Conservation (phyloP, 2,113 vertebrate genomes). For the Mus musculus region DNA sequence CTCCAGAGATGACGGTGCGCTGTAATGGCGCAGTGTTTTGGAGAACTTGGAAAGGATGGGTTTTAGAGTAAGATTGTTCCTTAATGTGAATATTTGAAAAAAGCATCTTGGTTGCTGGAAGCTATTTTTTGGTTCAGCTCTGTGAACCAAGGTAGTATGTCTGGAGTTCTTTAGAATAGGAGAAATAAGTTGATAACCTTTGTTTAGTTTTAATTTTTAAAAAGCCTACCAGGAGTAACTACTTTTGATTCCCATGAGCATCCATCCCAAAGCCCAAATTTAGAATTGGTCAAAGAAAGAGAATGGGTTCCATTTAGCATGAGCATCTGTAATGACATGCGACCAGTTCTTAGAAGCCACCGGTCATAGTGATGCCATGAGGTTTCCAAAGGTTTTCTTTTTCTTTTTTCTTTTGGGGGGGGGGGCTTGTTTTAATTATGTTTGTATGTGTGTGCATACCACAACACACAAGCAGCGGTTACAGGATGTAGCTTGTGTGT, state of each 20-base stretch:
- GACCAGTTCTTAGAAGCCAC: background rate
- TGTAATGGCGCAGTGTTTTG: background rate
- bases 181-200: constrained; percentile 3
- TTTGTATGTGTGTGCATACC: background rate
- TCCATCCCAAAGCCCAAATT: background rate
- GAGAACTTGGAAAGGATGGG: constrained; percentile 30
- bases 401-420: too few species aligned
- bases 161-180: background rate
- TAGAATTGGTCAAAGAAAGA: background rate
- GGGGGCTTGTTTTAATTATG: too few species aligned
- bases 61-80: background rate
- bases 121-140: background rate
- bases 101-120: background rate
- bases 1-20: background rate
- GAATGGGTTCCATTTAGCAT: background rate
- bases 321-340: background rate
- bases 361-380: background rate
- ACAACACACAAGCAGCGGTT: background rate
- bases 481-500: background rate
- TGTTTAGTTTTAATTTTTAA: background rate
- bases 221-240: background rate
- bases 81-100: background rate
- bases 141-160: background rate
- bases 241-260: background rate
- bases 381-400: background rate